These are phyloP conservation scores for Cathartes aura DNA, from an alignment of 2,113 vertebrate genomes.

Conservation along the genomic window DNA sequence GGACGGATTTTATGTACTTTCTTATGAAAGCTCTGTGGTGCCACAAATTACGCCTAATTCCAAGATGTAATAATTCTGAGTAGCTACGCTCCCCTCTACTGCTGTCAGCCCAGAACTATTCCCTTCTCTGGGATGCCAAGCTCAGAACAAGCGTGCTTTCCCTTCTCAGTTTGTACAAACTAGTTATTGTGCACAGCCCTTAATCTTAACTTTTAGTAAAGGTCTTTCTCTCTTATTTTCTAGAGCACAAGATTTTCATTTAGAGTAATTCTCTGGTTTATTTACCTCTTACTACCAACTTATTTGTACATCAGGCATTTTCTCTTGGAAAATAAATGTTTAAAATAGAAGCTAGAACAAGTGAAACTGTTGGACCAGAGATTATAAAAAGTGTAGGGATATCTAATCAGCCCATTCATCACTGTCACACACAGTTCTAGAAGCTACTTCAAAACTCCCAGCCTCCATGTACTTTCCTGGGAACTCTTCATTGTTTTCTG, in stretches of 20 bases:
- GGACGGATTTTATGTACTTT: not conserved
- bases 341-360: not conserved
- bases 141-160: not conserved
- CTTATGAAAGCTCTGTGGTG: not conserved
- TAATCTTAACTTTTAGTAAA: not conserved
- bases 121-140: not conserved
- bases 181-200: not conserved
- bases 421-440: not conserved
- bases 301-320: not conserved
- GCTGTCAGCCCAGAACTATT: not conserved
- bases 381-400: not conserved
- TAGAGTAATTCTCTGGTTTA: not conserved
- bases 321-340: not conserved
- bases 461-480: not conserved
- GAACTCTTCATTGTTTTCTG: not conserved
- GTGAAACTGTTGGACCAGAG: not conserved
- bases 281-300: not conserved
- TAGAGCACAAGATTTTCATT: not conserved
- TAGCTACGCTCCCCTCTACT: not conserved
- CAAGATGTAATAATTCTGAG: not conserved
- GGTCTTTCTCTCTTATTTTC: not conserved
- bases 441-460: not conserved
- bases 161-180: not conserved
- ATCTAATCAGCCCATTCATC: not conserved
- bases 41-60: not conserved